Base-by-base conservation (phyloP, 1,140 invertebrate species). In the Drosophila pectinifera region DNA sequence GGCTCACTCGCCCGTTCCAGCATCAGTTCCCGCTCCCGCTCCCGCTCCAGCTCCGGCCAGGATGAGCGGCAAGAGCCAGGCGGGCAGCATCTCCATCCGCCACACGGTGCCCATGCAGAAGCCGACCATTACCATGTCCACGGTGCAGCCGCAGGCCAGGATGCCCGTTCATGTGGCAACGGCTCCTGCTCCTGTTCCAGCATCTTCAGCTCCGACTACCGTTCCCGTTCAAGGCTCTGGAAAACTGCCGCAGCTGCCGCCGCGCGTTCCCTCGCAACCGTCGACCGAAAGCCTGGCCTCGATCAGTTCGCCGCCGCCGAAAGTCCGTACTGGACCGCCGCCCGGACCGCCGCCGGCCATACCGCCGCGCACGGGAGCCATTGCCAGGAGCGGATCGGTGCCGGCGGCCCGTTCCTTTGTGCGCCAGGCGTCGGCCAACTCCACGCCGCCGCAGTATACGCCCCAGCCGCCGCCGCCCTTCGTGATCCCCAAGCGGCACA, bases 401-500 rank as follows among this genome's bases (percentile, higher is more conserved):
- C 92, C 81, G 34, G 39, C 78, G n/a, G 18, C 68, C 13, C 74
- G 88, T 0, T 72, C 73, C 26, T 91, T 92, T 55, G 80, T 84
- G 28, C 79, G 91, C 13, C 92, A 92, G 58, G 72, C 88, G 20
- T 86, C 91, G 56, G 76, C 92, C 45, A 91, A 92, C 62, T 92
- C 92, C 45, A 91, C 92, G 72, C 85, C 85, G 68, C 89, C 92
- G 28, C 92, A 93, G 46, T 92, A 92, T 14, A 92, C 92, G 49
- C 92, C 93, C 10, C 92, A 93, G 58, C 86, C 93, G 43, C 93
- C 94, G 80, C 92, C 94, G 5, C 93, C 94, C 53, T 94, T 94
- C 90, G 93, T 94, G 41, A 94, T 94, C 58, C 94, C 94, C 54
- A 94, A 94, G 74, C 88, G 94, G 20, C 84, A 81, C 49, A 76